Evolutionary conservation across 2,797 vertebrate species (phyloP), one percentile per base, ranked within the genome.

Genomic region (Tapera naevia): DNA sequence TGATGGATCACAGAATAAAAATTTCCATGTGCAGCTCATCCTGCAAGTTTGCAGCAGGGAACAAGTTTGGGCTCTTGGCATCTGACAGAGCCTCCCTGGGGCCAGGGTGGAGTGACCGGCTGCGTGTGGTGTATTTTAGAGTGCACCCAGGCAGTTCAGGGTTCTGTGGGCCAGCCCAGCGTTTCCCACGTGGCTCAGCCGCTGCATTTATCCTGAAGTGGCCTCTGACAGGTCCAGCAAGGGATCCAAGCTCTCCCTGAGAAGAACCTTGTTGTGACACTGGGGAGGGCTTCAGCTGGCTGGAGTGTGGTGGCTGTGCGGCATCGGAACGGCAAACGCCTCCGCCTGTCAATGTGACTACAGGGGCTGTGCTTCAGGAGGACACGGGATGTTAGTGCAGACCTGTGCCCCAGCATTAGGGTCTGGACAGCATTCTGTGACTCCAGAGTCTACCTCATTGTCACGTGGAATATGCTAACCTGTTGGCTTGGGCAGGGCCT

Each of bases 81-180:
- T 54, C 58, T 27, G 0, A 4, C 0, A 2, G 28, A 81, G 45
- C 13, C 24, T 45, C 53, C 61, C 10, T 21, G 81, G 74, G 54
- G 46, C 23, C 27, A 4, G 5, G 23, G 9, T 46, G 60, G 51
- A 46, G 39, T 0, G 1, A 53, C 33, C 45, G 39, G 2, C 17
- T 30, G 17, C 22, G 8, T 11, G 10, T 0, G 4, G 57, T 18
- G 14, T 23, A n/a, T 51, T 64, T 25, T 17, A 23, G 37, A 10
- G 15, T 21, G 24, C 39, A 32, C 30, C 30, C 57, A 14, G 14
- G 57, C n/a, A 72, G 17, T 32, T 60, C 27, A 30, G 58, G n/a
- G 58, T 65, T 43, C 50, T 33, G 37, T 13, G 41, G 56, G 33
- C n/a, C 46, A 78, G 41, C 39, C 33, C 9, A 2, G n/a, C 14